phyloP scores from a whole-genome alignment of 1,140 invertebrate species.

The Pseudachorutes palmiensis region DNA sequence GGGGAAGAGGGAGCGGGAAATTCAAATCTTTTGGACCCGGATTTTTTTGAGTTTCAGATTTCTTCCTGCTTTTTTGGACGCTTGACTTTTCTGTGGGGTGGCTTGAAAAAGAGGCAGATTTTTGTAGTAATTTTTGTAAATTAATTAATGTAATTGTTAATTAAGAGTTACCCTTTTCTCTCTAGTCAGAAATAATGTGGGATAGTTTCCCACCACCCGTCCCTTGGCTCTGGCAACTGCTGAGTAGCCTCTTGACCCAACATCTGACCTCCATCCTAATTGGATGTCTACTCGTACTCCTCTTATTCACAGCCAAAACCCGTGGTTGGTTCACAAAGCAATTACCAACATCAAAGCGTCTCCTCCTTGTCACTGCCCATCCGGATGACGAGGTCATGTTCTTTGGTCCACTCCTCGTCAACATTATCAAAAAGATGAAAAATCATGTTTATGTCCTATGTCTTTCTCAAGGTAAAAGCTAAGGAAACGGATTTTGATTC shows the following conservation, averaged over 20 bases:
- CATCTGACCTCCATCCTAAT: neutral
- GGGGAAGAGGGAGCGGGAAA: too few relatives aligned
- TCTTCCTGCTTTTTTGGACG: too few relatives aligned
- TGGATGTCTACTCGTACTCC: neutral
- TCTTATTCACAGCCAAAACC: neutral
- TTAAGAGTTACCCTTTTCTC: neutral
- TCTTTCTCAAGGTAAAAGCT: constrained; percentile 66
- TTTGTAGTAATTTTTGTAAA: neutral
- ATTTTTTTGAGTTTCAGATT: too few relatives aligned
- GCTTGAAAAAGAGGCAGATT: neutral
- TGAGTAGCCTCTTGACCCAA: neutral
- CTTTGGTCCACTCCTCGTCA: constrained; percentile 82
- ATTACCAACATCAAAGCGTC: constrained; percentile 41
- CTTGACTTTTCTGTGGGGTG: neutral
- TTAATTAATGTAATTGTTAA: neutral
- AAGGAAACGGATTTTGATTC: too few relatives aligned
- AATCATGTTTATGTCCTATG: constrained; percentile 69
- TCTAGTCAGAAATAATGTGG: neutral
- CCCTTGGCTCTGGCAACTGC: neutral
- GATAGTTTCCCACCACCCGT: neutral
- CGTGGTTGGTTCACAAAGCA: neutral
- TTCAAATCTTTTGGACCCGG: too few relatives aligned
- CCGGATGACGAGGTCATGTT: constrained; percentile 98
- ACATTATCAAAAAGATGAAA: constrained; percentile 52
- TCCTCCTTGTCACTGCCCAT: constrained; percentile 81